Evolutionary conservation across 2,888 invertebrate genomes (phyloP), one percentile per base, ranked within the genome.

Genomic region (Ormyrus nitidulus): DNA sequence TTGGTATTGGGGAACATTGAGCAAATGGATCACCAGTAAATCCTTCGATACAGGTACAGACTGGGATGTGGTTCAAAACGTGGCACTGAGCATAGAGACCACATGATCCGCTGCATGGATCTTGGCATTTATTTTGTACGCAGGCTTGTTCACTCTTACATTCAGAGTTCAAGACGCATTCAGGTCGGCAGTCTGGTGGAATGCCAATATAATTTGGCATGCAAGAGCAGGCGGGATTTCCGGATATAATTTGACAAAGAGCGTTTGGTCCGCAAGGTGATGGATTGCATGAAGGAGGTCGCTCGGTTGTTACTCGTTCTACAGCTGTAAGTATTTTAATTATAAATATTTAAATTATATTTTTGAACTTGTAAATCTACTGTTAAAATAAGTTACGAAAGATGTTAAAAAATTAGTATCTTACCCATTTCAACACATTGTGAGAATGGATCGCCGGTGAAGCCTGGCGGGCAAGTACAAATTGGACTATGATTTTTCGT

Each of bases 201-300:
- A 93, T 93, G n/a, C 96, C 96, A 59, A 94, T 93, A 85, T 94
- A 96, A 85, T 95, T 94, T n/a, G 94, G 93, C 69, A 95, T 91
- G 88, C 97, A 97, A 0, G 95, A 95, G 87, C 97, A 97, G 0
- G 94, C 95, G 77, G 94, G 96, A 85, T 92, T 94, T 83, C 94
- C 95, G 54, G 94, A 93, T 82, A 94, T 92, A 82, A 95, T 92
- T 88, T 95, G 95, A 86, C 96, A 97, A 81, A 95, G 93, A 0
- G 96, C 95, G 89, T 96, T 95, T 1, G 96, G 95, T 34, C 97
- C 97, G 87, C 97, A 97, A 0, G 96, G 96, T 44, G 95, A 95
- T 69, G 96, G 96, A 49, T 93, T 92, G 88, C 96, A 96, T 34
- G 95, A 95, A 82, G 95, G 95, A 83, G 94, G 94, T 80, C 93